Conservation (phyloP, 2,888 invertebrate genomes). For the Amiota communis region DNA sequence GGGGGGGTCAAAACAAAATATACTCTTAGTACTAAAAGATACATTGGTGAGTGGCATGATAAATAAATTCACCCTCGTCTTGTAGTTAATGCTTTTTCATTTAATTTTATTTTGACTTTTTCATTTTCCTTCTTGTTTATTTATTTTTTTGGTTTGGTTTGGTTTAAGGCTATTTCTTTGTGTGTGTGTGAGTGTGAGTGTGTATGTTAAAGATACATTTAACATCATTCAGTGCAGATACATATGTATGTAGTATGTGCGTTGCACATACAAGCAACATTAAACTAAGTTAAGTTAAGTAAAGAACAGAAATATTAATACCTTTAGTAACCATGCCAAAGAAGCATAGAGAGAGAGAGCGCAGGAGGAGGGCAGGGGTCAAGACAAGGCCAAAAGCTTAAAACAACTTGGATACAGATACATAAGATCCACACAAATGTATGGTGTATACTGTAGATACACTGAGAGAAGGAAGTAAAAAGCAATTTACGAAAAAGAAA, state of each 20-base stretch:
- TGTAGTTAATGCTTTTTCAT: slow-evolving; percentile 48
- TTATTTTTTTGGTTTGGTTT: slow-evolving; percentile 47
- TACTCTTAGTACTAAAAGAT: slow-evolving; percentile 14
- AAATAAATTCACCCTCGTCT: slow-evolving; percentile 42
- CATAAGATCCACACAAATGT: no score
- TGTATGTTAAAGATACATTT: slow-evolving; percentile 52
- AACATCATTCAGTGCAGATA: slow-evolving; percentile 60
- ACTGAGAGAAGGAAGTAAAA: background rate
- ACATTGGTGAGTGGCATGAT: slow-evolving; percentile 14
- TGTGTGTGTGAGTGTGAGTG: no score
- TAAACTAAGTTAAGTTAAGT: slow-evolving; percentile 57
- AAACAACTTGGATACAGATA: no score
- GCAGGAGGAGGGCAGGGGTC: background rate
- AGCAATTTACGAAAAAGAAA: background rate
- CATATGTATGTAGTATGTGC: no score
- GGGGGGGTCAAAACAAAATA: slow-evolving; percentile 22
- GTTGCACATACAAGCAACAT: slow-evolving; percentile 68
- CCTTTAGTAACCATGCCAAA: slow-evolving; percentile 6
- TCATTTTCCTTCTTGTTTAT: slow-evolving; percentile 10
- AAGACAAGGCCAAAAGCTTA: background rate
- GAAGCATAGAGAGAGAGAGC: background rate
- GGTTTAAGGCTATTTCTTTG: background rate
- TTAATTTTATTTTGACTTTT: slow-evolving; percentile 44
- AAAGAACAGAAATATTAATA: background rate
- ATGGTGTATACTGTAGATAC: background rate